Conservation (phyloP, 2,113 vertebrate species). For the Centrocercus urophasianus region DNA sequence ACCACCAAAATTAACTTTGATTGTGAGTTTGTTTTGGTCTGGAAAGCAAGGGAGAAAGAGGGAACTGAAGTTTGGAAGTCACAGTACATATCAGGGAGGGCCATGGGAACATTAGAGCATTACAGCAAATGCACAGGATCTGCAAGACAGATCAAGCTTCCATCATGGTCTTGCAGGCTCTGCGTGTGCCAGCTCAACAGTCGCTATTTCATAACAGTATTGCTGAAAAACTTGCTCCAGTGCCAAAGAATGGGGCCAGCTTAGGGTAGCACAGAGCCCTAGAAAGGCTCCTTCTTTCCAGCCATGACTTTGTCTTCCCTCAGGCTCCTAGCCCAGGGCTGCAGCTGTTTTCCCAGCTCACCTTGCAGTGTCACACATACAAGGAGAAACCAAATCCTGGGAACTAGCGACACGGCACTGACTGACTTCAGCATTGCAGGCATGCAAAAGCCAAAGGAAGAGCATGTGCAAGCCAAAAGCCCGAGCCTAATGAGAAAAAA, state of each 20-base stretch:
- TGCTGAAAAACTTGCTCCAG: not conserved
- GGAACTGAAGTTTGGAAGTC: not conserved
- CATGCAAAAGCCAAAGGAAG: not conserved
- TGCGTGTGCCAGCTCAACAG: not conserved
- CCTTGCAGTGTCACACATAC: not conserved
- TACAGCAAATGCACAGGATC: not conserved
- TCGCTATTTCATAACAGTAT: not conserved
- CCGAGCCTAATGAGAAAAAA: conserved; percentile 44
- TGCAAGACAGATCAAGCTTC: not conserved
- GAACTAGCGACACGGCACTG: not conserved
- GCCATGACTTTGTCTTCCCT: not conserved
- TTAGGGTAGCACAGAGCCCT: not conserved
- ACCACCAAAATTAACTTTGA: too few relatives aligned
- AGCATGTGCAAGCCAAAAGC: conserved; percentile 16
- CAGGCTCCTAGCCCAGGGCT: not conserved
- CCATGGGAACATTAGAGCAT: not conserved
- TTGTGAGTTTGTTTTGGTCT: too few relatives aligned
- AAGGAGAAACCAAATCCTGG: not conserved
- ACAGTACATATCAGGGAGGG: not conserved
- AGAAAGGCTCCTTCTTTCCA: not conserved
- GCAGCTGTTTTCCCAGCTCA: not conserved
- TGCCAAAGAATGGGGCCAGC: not conserved
- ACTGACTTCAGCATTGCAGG: not conserved
- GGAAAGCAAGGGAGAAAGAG: not conserved
- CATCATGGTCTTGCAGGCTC: not conserved